phyloP scores from a whole-genome alignment of 2,113 vertebrate genomes.

The Sebastes fasciatus region DNA sequence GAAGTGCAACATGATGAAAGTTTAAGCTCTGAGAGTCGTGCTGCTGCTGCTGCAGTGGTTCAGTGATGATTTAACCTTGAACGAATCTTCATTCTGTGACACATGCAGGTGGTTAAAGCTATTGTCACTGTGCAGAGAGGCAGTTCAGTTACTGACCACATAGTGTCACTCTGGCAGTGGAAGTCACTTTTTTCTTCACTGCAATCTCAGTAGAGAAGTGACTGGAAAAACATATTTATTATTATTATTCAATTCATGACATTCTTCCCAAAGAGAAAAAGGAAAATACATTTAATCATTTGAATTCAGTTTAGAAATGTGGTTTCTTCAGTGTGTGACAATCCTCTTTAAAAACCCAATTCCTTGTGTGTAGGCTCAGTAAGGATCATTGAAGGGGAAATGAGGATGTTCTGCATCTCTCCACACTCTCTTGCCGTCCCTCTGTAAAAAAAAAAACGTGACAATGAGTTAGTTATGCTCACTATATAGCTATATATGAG shows the following conservation, averaged over 20 bases:
- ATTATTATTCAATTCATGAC: neutral
- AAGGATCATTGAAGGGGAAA: conserved; percentile 82
- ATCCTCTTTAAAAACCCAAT: neutral
- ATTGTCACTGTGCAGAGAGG: neutral
- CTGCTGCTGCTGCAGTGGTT: neutral
- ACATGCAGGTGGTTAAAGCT: neutral
- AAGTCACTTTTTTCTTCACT: neutral
- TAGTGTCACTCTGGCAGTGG: conserved; percentile 35
- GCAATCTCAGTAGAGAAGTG: neutral
- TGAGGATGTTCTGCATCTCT: conserved; percentile 82
- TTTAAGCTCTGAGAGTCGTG: neutral
- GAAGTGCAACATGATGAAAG: neutral
- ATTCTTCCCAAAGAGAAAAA: neutral
- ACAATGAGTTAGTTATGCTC: neutral
- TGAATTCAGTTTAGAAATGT: neutral
- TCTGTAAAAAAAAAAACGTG: conserved; percentile 59
- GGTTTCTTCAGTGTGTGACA: neutral
- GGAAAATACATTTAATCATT: neutral
- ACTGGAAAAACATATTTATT: neutral
- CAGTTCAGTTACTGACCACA: conserved; percentile 45
- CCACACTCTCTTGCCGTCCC: conserved; percentile 73
- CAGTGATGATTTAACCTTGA: neutral
- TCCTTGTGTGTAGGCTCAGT: conserved; percentile 43
- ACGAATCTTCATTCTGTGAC: neutral
- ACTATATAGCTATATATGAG: neutral